Conservation (phyloP, 2,113 vertebrate genomes). For the Chloebia gouldiae region DNA sequence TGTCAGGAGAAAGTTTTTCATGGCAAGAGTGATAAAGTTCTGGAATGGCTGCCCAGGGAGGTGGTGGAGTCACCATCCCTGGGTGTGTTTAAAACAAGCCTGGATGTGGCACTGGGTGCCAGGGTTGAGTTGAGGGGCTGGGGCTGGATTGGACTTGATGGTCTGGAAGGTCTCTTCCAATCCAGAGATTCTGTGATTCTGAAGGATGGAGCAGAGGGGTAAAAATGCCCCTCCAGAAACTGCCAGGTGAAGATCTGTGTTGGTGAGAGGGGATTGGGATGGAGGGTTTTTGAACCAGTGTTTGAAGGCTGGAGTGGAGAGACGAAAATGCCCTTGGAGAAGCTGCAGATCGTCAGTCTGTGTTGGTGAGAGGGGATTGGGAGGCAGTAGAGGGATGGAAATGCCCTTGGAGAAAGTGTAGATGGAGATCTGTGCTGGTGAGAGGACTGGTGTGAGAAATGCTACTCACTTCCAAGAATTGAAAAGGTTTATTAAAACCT, state of each 20-base stretch:
- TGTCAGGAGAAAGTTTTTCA: no score
- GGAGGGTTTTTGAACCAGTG: not conserved
- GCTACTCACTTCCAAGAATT: not conserved
- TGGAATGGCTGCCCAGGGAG: no score
- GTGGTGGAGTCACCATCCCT: no score
- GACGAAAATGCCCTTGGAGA: not conserved
- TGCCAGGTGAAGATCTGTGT: not conserved
- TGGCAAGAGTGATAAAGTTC: no score
- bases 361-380: not conserved
- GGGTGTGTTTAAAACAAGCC: no score
- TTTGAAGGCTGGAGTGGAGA: not conserved
- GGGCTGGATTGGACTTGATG: no score
- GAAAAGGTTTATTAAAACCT: not conserved
- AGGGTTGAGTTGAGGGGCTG: no score
- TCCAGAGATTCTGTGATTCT: no score
- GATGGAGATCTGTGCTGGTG: not conserved
- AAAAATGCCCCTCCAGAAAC: not conserved
- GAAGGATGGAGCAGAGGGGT: not conserved
- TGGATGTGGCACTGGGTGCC: no score
- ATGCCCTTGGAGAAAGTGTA: not conserved
- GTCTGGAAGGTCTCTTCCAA: no score
- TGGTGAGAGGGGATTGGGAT: not conserved
- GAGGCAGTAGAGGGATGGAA: not conserved
- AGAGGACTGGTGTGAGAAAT: not conserved
- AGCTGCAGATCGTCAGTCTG: not conserved